Evolutionary conservation across 1,140 invertebrate species (phyloP), one percentile per base, ranked within the genome.

Genomic region (Trichogramma pretiosum): DNA sequence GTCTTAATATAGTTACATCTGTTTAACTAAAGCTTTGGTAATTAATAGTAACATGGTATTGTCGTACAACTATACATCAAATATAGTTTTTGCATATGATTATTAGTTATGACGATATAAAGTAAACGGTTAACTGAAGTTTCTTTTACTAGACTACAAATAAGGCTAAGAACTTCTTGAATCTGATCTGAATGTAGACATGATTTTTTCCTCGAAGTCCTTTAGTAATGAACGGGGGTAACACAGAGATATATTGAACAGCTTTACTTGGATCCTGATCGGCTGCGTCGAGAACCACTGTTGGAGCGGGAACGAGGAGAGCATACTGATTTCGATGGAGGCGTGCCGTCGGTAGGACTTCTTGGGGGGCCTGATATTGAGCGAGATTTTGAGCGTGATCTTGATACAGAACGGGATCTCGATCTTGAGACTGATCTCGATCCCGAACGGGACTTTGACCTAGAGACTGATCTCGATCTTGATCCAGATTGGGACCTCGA

Each of bases 291-390:
- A 0, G 61, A 62, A 45, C 59, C 39, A 10, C 55, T 57, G 17
- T 48, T 23, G 4, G 51, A 58, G 4, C 52, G 28, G 36, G 52
- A 53, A 26, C 50, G 36, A 5, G 51, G 49, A 10, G 53, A 38
- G 0, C 59, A 60, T 39, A 51, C 55, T 10, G 62, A 70, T 53
- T 57, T 57, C 13, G 63, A 72, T 35, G n/a, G 74, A 30, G 66
- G 54, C 3, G 75, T 75, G 34, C 62, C 54, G 28, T 65, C 67
- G 39, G 67, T 70, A 0, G 73, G 74, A 35, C 59, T 48, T 13
- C 60, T 67, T 18, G 57, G 55, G 9, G 65, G 64, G 17, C 64
- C 48, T 10, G 63, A 67, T 24, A 62, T 52, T 5, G 69, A 11
- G 5, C 5, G 16, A 5, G n/a, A 11, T n/a, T 16, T 5, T 5